phyloP scores from a whole-genome alignment of 2,113 vertebrate species.

The Pyrgilauda ruficollis region DNA sequence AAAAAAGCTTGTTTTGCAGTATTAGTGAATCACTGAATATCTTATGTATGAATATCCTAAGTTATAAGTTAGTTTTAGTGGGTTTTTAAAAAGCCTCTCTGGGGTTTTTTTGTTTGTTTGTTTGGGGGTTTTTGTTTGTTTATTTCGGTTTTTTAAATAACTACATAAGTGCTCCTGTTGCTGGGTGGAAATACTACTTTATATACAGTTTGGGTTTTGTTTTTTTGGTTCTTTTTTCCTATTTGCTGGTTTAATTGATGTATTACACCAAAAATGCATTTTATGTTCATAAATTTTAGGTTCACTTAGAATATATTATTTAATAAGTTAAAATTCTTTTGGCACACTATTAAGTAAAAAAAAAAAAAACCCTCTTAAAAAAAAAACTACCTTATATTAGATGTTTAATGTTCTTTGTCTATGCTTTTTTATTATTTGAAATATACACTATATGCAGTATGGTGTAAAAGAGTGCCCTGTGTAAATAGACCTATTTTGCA shows the following conservation, averaged over 20 bases:
- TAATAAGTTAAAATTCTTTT: conserved; percentile 84
- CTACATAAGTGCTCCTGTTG: conserved; percentile 77
- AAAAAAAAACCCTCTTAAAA: conserved; percentile 36
- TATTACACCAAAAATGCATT: conserved; percentile 87
- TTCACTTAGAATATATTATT: conserved; percentile 86
- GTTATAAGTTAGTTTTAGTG: conserved; percentile 75
- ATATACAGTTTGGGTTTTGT: conserved; percentile 68
- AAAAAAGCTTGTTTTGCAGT: conserved; percentile 72
- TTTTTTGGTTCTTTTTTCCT: conserved; percentile 73
- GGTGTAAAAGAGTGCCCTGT: conserved; percentile 72
- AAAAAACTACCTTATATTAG: conserved; percentile 74
- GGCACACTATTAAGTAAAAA: conserved; percentile 81
- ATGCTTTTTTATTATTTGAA: conserved; percentile 73
- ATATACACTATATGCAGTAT: conserved; percentile 64
- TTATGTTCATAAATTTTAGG: conserved; percentile 84
- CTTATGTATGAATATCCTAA: conserved; percentile 69
- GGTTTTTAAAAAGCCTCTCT: conserved; percentile 58
- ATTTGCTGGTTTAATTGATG: conserved; percentile 75
- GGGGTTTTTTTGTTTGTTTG: background rate
- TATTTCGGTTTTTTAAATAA: conserved; percentile 31
- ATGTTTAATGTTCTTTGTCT: conserved; percentile 73
- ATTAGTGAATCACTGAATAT: conserved; percentile 79
- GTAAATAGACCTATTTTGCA: conserved; percentile 70
- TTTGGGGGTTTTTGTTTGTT: background rate
- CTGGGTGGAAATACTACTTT: conserved; percentile 78